These are phyloP conservation scores for Aspiorhynchus laticeps DNA, from an alignment of 2,113 vertebrate species.

Conservation along the genomic window DNA sequence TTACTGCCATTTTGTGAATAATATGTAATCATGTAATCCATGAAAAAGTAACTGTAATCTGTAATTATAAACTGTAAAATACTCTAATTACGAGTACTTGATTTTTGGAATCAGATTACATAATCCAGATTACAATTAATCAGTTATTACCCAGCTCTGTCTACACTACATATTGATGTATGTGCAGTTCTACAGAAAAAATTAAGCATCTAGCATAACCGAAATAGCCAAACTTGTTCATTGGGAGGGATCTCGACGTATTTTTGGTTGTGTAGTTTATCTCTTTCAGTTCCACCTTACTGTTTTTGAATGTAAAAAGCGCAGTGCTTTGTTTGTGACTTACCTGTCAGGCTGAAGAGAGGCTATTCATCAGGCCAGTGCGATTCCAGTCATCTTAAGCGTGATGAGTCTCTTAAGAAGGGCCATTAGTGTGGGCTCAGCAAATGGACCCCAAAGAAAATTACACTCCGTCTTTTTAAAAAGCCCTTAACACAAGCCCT, in stretches of 20 bases:
- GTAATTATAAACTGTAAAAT: no score
- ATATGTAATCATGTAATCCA: no score
- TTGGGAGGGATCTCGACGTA: not conserved
- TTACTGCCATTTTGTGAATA: no score
- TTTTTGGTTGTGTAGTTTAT: not conserved
- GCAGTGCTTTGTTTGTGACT: slow-evolving; percentile 24
- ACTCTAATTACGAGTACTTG: no score
- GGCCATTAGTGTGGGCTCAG: slow-evolving; percentile 74
- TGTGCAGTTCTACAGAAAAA: not conserved
- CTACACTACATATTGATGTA: not conserved
- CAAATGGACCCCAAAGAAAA: slow-evolving; percentile 68
- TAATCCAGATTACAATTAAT: no score
- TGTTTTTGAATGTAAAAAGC: not conserved
- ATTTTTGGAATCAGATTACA: no score
- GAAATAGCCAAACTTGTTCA: not conserved
- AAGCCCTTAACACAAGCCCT: slow-evolving; percentile 69
- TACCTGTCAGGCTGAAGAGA: slow-evolving; percentile 66
- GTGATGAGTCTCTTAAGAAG: slow-evolving; percentile 73
- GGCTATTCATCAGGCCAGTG: slow-evolving; percentile 64
- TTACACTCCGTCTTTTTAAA: slow-evolving; percentile 63
- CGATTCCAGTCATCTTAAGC: slow-evolving; percentile 78
- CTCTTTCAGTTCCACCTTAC: not conserved
- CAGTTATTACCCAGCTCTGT: no score
- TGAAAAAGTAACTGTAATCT: no score
- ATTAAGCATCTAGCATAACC: not conserved